Evolutionary conservation across 2,888 invertebrate genomes (phyloP).

Genomic region (Cremastinae sp.): DNA sequence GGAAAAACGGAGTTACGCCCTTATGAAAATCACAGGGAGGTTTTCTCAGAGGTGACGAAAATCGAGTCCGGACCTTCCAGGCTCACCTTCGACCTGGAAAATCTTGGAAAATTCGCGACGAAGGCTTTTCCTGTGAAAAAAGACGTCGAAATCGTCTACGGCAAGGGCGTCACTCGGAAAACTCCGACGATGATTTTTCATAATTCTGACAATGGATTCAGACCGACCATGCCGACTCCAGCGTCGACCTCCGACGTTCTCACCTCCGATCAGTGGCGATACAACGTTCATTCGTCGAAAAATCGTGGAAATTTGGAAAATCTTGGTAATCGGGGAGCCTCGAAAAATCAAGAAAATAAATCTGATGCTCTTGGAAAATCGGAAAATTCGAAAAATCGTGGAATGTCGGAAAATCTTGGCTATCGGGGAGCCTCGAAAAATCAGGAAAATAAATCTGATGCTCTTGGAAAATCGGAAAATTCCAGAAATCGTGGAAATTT

Average conservation of each 20-base stretch:
- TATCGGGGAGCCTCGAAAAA: too few relatives aligned
- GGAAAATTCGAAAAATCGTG: too few relatives aligned
- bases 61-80: slow-evolving; percentile 68
- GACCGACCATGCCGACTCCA: slow-evolving; percentile 69
- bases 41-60: slow-evolving; percentile 65
- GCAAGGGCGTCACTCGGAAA: slow-evolving; percentile 68
- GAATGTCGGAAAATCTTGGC: too few relatives aligned
- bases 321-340: too few relatives aligned
- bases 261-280: slow-evolving; percentile 78
- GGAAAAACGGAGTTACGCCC: slow-evolving; percentile 27
- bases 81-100: slow-evolving; percentile 73
- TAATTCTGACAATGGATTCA: slow-evolving; percentile 64
- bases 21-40: slow-evolving; percentile 70
- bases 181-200: slow-evolving; percentile 66
- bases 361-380: too few relatives aligned
- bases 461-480: too few relatives aligned
- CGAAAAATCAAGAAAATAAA: too few relatives aligned
- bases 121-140: neutral
- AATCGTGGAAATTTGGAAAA: too few relatives aligned
- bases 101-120: slow-evolving; percentile 58
- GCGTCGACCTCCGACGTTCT: slow-evolving; percentile 67
- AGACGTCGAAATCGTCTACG: slow-evolving; percentile 65
- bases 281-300: slow-evolving; percentile 77
- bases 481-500: too few relatives aligned
- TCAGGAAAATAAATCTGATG: too few relatives aligned